Base-by-base conservation (phyloP, 2,888 invertebrate genomes). In the Andrena chrysosceles region DNA sequence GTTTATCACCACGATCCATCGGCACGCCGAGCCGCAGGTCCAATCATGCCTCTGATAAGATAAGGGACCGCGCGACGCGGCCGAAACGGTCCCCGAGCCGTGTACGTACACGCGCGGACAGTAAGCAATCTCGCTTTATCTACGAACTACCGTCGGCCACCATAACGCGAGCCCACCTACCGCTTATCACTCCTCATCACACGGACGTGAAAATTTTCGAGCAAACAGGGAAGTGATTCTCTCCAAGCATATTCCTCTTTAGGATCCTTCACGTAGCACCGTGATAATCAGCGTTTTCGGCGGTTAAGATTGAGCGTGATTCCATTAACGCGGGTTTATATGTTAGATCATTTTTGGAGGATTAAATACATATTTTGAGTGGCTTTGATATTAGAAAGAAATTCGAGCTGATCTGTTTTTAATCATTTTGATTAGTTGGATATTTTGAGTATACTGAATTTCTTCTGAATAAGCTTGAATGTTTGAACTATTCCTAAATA, bases 51-150 rank as follows among this genome's bases (percentile, higher is more conserved):
- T 10, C 26, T 20, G 83, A 83, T 83, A 81, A 83, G 83, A 83
- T 83, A 83, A 83, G 69, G 48, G 10, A 48, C n/a, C 16, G 35
- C 75, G 59, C 26, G 81, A 72, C 60, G 76, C 56, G 72, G 56
- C 56, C 56, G 66, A 66, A 76, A 68, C 31, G 33, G 13, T 48
- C 69, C 1, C 80, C 59, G 42, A n/a, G n/a, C 48, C 69, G 68
- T 66, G 77, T 62, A 56, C 49, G 35, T 81, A 81, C 76, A 81
- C 71, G 76, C 76, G 81, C 76, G 77, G 71, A 78, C 70, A 63
- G 73, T 82, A 83, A 74, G 82, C 78, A 83, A 78, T 83, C 82
- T 68, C 68, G 26, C 5, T 74, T 78, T 83, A 83, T 83, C 83
- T 82, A 68, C 62, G n/a, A 54, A 83, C 83, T 78, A 82, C 82